These are phyloP conservation scores for Dascillus cervinus DNA, from an alignment of 2,888 invertebrate species.

Conservation along the genomic window DNA sequence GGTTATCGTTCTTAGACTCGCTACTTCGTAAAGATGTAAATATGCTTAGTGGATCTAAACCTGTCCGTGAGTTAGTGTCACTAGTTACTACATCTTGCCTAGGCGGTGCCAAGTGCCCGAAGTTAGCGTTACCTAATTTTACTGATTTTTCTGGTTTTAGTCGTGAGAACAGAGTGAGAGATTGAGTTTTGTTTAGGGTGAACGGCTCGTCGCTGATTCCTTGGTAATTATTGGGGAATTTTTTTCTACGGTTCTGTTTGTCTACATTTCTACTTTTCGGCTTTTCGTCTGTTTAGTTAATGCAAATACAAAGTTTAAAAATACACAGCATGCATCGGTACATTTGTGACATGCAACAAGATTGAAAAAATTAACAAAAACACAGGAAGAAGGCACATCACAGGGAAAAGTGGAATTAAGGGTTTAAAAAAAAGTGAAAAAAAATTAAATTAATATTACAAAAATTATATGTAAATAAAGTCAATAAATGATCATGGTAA, in stretches of 20 bases:
- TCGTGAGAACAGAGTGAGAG: constrained; percentile 32
- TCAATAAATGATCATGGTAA: no score
- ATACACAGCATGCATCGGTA: constrained; percentile 1
- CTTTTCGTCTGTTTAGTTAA: constrained; percentile 3
- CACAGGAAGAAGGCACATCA: background rate
- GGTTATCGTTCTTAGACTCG: constrained; percentile 26
- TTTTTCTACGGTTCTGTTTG: constrained; percentile 20
- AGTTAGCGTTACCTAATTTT: constrained; percentile 32
- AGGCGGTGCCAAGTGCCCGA: constrained; percentile 25
- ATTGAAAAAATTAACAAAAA: background rate
- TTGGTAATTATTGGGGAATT: constrained; percentile 12
- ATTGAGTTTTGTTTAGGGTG: constrained; percentile 41
- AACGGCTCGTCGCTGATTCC: constrained; percentile 25
- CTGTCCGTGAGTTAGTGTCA: constrained; percentile 6
- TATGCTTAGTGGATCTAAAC: constrained; percentile 33
- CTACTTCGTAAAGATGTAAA: constrained; percentile 37
- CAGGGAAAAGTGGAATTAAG: background rate
- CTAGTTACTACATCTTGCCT: constrained; percentile 8
- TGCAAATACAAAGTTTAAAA: no score
- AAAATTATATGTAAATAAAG: background rate
- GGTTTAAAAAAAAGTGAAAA: background rate
- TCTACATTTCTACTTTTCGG: constrained; percentile 11
- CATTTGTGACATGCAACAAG: background rate
- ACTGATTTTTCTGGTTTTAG: constrained; percentile 30
- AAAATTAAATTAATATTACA: background rate